phyloP scores from a whole-genome alignment of 2,113 vertebrate genomes.

The Coryphaenoides rupestris region DNA sequence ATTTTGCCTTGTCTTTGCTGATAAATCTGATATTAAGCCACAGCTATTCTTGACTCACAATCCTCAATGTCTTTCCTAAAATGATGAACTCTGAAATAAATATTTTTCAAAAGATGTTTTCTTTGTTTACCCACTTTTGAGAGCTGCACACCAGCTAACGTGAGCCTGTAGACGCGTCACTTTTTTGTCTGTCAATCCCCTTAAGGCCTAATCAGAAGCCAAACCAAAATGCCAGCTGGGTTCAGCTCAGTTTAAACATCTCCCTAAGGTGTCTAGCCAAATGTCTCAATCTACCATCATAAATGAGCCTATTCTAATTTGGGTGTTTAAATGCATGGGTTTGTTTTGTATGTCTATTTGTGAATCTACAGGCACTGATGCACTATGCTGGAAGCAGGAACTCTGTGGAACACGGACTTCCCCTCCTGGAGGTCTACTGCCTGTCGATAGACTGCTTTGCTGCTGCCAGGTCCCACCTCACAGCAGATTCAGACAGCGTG shows the following conservation, averaged over 20 bases:
- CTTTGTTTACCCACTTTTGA: background rate
- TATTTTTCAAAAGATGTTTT: background rate
- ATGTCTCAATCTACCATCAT: background rate
- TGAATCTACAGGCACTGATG: constrained; percentile 84
- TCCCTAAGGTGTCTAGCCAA: constrained; percentile 1
- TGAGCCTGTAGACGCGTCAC: background rate
- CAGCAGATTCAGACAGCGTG: constrained; percentile 90
- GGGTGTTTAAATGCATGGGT: background rate
- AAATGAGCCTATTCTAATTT: background rate
- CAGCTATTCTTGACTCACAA: too few species aligned
- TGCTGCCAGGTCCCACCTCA: constrained; percentile 89
- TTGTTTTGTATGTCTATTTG: constrained; percentile 16
- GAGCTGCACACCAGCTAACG: too few species aligned
- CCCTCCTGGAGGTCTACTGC: constrained; percentile 93
- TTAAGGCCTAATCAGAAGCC: constrained; percentile 46
- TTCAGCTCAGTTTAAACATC: constrained; percentile 32
- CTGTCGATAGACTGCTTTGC: constrained; percentile 95
- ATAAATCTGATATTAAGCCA: too few species aligned
- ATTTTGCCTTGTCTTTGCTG: too few species aligned
- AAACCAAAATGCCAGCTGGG: constrained; percentile 42
- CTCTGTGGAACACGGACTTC: constrained; percentile 88
- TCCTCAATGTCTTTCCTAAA: too few species aligned
- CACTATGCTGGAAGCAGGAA: constrained; percentile 92
- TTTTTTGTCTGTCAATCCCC: constrained; percentile 30
- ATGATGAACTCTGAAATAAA: background rate